phyloP scores from a whole-genome alignment of 2,888 invertebrate genomes.

The Drosophila koepferae region DNA sequence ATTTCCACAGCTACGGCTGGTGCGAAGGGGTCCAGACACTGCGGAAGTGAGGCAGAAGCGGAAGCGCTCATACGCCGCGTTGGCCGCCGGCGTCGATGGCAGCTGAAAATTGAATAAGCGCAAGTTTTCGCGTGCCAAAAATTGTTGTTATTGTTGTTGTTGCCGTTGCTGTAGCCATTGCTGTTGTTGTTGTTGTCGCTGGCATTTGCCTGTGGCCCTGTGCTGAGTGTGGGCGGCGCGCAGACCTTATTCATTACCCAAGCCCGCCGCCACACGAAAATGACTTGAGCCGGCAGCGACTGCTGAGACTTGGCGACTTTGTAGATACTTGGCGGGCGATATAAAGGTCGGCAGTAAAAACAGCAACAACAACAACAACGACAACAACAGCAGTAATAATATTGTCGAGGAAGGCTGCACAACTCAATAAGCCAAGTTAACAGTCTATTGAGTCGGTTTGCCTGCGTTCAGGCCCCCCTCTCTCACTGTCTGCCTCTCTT shows the following conservation, averaged over 20 bases:
- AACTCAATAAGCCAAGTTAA: slow-evolving; percentile 79
- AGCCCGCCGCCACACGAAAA: slow-evolving; percentile 70
- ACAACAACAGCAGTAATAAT: slow-evolving; percentile 26
- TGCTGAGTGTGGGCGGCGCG: slow-evolving; percentile 33
- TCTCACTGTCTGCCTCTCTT: not conserved
- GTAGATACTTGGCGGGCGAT: slow-evolving; percentile 75
- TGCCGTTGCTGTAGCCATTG: no score
- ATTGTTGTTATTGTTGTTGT: slow-evolving; percentile 24
- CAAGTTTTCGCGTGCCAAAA: slow-evolving; percentile 80
- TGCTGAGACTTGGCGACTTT: slow-evolving; percentile 63
- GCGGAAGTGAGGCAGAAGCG: slow-evolving; percentile 70
- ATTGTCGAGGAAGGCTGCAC: slow-evolving; percentile 46
- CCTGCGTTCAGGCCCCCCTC: slow-evolving; percentile 11
- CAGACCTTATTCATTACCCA: slow-evolving; percentile 69
- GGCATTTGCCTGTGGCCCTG: slow-evolving; percentile 14
- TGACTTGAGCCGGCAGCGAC: slow-evolving; percentile 60
- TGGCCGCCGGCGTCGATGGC: slow-evolving; percentile 53
- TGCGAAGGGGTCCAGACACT: slow-evolving; percentile 51
- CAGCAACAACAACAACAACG: slow-evolving; percentile 39
- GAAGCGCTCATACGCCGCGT: slow-evolving; percentile 77
- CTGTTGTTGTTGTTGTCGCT: slow-evolving; percentile 9
- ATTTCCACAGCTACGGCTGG: slow-evolving; percentile 15
- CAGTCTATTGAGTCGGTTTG: slow-evolving; percentile 67
- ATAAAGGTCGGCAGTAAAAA: slow-evolving; percentile 67
- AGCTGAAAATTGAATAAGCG: slow-evolving; percentile 79